Base-by-base conservation (phyloP, 2,113 vertebrate species). In the Pterocles burchelli region DNA sequence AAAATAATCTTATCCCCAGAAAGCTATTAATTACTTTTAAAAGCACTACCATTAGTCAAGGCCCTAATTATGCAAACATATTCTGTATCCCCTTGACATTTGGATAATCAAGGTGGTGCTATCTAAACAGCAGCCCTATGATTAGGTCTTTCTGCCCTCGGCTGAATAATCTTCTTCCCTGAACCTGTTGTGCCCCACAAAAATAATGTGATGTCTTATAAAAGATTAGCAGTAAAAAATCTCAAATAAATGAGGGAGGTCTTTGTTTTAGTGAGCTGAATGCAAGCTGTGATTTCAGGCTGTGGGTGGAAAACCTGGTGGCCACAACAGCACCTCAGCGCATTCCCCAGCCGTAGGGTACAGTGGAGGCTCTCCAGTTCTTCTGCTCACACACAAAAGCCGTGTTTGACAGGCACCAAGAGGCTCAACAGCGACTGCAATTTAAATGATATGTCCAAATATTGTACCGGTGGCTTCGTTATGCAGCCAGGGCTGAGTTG, bases 1-100 rank as follows among this genome's bases (percentile, higher is more conserved):
- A 75, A 67, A 95, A 94, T 84, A 85, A 89, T 89, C 51, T 5
- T 88, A 54, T 91, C 51, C 85, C 71, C 19, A 58, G 88, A 95
- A 95, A 93, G 83, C 85, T 89, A 90, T 96, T 94, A 93, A 94
- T 96, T 96, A 88, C 57, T 29, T 38, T 91, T 86, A 90, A 96
- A 96, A 97, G 38, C 66, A 76, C 67, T 71, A 33, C 85, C 67
- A 81, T 96, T 92, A 95, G 26, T 52, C 34, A 59, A 71, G 67
- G 51, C 34, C 49, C 68, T 93, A 82, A 93, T 96, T 95, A 95
- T 84, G 91, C 76, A 96, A 96, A 96, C 89, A 73, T 88, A 95
- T 83, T 95, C 91, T 20, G 67, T 80, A 55, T 89, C 77, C 61
- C 66, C 75, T 17, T 81, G 80, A 78, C 4, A 31, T 43, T 62